phyloP scores from a whole-genome alignment of 23 tunicate species.

The Trididemnum nubilum region DNA sequence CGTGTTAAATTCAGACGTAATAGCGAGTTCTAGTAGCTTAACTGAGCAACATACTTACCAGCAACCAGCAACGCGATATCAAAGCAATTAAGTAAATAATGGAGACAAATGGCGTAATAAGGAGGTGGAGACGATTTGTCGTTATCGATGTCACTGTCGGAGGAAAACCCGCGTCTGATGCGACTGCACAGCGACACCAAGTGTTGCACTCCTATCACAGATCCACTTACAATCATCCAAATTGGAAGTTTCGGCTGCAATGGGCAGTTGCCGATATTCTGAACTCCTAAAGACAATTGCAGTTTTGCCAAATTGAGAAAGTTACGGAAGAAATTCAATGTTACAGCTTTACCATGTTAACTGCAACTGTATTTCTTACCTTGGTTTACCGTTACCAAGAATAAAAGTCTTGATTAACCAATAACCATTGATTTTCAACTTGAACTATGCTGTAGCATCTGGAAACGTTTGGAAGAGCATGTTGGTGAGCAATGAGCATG shows the following conservation, averaged over 20 bases:
- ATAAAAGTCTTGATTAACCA: too few relatives aligned
- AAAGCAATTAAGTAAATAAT: slow-evolving; percentile 58
- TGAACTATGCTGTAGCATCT: too few relatives aligned
- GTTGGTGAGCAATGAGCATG: too few relatives aligned
- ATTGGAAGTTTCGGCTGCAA: slow-evolving; percentile 63
- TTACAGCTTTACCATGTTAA: too few relatives aligned
- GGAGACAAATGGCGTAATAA: not conserved
- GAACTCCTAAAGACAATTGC: slow-evolving; percentile 59
- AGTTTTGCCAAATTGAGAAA: too few relatives aligned
- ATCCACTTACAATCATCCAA: slow-evolving; percentile 77
- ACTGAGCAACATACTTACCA: slow-evolving; percentile 56
- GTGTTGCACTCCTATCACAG: slow-evolving; percentile 59
- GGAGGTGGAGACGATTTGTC: not conserved
- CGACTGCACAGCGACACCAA: slow-evolving; percentile 31
- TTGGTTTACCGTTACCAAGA: too few relatives aligned
- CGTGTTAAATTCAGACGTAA: too few relatives aligned
- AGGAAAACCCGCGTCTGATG: slow-evolving; percentile 22
- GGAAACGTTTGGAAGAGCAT: too few relatives aligned
- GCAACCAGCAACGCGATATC: slow-evolving; percentile 78
- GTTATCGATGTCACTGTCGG: not conserved
- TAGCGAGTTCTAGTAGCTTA: too few relatives aligned
- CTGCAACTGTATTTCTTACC: too few relatives aligned
- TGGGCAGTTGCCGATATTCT: slow-evolving; percentile 66
- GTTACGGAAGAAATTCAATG: too few relatives aligned
- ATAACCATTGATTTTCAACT: too few relatives aligned